Conservation (phyloP, 1,140 invertebrate genomes). For the Sitobion miscanthi region DNA sequence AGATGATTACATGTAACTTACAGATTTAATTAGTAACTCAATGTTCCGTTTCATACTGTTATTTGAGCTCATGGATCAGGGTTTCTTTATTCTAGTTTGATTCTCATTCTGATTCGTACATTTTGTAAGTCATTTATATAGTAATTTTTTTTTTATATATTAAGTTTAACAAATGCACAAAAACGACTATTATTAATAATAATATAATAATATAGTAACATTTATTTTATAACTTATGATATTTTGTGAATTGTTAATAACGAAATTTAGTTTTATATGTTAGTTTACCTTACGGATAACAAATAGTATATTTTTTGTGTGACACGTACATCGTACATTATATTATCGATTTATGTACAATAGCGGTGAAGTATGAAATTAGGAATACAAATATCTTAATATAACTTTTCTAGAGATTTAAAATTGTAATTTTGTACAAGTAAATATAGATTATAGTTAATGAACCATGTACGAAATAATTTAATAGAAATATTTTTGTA, state of each 20-base stretch:
- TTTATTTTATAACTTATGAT: not conserved
- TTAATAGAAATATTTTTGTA: slow-evolving; percentile 1
- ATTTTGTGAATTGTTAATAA: not conserved
- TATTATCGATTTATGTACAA: not conserved
- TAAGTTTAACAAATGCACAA: not conserved
- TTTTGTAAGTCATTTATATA: not conserved
- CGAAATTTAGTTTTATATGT: not conserved
- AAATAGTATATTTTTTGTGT: not conserved
- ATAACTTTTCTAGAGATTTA: not conserved
- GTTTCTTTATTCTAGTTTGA: not conserved
- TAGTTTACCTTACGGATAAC: not conserved
- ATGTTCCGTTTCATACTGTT: not conserved
- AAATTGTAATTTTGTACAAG: not conserved
- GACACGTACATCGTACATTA: not conserved
- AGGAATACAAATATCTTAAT: not conserved
- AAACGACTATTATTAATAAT: not conserved
- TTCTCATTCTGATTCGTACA: not conserved
- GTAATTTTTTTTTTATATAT: not conserved
- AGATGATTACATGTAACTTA: not conserved
- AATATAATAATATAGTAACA: not conserved
- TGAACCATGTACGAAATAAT: not conserved
- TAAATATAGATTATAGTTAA: not conserved
- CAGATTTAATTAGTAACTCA: not conserved
- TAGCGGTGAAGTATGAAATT: not conserved
- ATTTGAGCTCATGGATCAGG: not conserved